Percentiles rank a stretch among this genome's conserved stretches.
phyloP scores from a whole-genome alignment of 1,140 invertebrate genomes.

The Aphelenchoides besseyi region DNA sequence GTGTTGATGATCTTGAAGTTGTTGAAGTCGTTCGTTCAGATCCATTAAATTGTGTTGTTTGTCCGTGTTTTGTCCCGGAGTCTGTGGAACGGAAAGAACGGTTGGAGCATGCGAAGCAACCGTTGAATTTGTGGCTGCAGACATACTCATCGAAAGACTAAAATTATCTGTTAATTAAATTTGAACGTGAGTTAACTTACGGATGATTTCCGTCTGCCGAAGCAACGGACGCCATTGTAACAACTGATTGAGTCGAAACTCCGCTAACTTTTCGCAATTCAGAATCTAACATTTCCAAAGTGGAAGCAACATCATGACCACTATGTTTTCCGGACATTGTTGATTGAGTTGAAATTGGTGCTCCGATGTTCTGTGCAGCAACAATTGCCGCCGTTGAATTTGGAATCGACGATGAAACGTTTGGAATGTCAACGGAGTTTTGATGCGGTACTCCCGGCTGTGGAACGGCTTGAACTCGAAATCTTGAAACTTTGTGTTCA shows the following conservation, averaged over 20 bases:
- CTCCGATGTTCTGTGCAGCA: not conserved
- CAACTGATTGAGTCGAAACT: slow-evolving; percentile 27
- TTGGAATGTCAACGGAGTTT: slow-evolving; percentile 20
- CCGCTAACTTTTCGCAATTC: slow-evolving; percentile 44
- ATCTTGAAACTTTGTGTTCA: slow-evolving; percentile 12
- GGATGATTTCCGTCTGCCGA: slow-evolving; percentile 18
- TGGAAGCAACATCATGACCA: not conserved
- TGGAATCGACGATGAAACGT: slow-evolving; percentile 4
- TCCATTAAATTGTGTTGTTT: slow-evolving; percentile 29
- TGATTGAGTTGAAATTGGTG: slow-evolving; percentile 17
- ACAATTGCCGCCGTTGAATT: slow-evolving; percentile 30
- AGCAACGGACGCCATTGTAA: slow-evolving; percentile 5
- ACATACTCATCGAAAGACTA: not conserved
- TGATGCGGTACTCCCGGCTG: not conserved
- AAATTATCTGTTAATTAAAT: slow-evolving; percentile 10
- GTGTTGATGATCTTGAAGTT: slow-evolving; percentile 23
- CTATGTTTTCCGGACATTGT: slow-evolving; percentile 15
- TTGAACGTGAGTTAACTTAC: not conserved
- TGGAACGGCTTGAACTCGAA: slow-evolving; percentile 26
- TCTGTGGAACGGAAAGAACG: slow-evolving; percentile 24
- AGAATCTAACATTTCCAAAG: slow-evolving; percentile 27
- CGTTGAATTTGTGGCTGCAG: not conserved
- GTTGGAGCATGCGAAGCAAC: not conserved
- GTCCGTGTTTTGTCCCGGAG: slow-evolving; percentile 31
- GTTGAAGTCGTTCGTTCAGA: slow-evolving; percentile 36